Evolutionary conservation across 2,797 vertebrate genomes (phyloP).

Genomic region (Phyllotis vaccarum): DNA sequence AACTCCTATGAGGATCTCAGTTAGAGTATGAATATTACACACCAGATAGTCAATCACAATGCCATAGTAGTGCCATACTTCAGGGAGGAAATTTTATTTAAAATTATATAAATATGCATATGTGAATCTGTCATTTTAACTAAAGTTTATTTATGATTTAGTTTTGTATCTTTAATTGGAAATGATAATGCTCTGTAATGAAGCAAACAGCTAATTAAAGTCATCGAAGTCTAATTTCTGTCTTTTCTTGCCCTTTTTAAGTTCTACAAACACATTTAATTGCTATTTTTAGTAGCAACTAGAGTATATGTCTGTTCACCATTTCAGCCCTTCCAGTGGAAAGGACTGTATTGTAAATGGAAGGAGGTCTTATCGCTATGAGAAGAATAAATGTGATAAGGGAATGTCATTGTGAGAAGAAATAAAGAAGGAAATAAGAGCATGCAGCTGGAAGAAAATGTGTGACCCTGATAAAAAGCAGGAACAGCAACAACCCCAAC

Average conservation of each 20-base stretch:
- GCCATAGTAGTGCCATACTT: neutral
- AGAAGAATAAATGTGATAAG: too few relatives aligned
- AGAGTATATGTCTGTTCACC: neutral
- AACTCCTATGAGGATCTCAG: neutral
- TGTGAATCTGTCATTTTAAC: neutral
- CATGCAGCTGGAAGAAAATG: neutral
- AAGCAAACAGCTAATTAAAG: constrained; percentile 32
- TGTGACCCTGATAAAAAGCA: constrained; percentile 62
- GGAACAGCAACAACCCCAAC: neutral
- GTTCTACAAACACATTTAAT: neutral
- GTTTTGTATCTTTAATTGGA: constrained; percentile 19
- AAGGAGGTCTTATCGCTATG: constrained; percentile 59
- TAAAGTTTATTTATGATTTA: neutral
- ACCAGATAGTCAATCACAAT: neutral
- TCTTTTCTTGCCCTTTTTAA: neutral
- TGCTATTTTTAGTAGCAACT: constrained; percentile 3
- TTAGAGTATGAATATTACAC: neutral
- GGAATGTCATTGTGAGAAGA: too few relatives aligned
- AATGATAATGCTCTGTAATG: neutral
- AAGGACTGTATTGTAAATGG: constrained; percentile 12
- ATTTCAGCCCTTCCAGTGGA: neutral
- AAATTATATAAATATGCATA: neutral
- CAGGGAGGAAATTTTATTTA: neutral
- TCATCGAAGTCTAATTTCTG: neutral
- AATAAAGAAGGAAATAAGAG: constrained; percentile 68